Conservation (phyloP, 1,140 invertebrate species). For the Zaprionus ghesquierei region DNA sequence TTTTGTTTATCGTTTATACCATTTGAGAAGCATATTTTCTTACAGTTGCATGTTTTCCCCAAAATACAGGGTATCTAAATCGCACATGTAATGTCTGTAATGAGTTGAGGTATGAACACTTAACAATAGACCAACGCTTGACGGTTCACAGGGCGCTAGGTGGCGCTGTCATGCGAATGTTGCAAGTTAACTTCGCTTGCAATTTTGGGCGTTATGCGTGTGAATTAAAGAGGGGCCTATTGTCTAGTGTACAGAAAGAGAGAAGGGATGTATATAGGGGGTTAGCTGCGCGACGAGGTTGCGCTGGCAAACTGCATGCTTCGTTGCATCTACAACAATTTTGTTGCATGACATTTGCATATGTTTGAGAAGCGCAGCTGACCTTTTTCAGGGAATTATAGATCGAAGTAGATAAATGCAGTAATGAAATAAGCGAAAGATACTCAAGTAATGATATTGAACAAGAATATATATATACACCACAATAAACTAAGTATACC, state of each 20-base stretch:
- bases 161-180: conserved; percentile 40
- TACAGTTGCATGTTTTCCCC: no score
- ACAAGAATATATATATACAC: no score
- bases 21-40: no score
- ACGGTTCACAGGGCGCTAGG: conserved; percentile 30
- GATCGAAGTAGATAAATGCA: no score
- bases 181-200: conserved; percentile 36
- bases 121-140: conserved; percentile 15
- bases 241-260: background rate
- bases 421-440: no score
- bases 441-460: no score
- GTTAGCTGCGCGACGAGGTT: background rate
- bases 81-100: background rate
- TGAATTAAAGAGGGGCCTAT: conserved; percentile 15
- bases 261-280: background rate
- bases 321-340: conserved; percentile 33
- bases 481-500: background rate
- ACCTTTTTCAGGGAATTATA: conserved; percentile 5
- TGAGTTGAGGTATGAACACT: background rate
- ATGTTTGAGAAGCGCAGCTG: conserved; percentile 16
- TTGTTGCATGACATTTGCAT: conserved; percentile 33
- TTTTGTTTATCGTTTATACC: no score
- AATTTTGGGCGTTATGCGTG: conserved; percentile 47
- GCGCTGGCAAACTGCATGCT: conserved; percentile 36
- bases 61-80: background rate